phyloP scores from a whole-genome alignment of 2,797 vertebrate species.

The Periophthalmus magnuspinnatus region DNA sequence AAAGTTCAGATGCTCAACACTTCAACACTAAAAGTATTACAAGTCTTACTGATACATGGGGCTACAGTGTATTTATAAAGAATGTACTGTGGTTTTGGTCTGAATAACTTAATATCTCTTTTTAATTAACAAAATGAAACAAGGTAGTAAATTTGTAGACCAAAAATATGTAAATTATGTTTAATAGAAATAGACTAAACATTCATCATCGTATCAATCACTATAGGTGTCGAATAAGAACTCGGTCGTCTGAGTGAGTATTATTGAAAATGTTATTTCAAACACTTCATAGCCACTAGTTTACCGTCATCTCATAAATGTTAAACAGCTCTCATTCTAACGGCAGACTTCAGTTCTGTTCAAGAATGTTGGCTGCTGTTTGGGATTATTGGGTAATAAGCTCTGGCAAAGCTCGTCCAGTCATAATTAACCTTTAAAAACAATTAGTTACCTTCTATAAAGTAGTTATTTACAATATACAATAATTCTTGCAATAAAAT shows the following conservation, averaged over 20 bases:
- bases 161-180: neutral
- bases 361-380: constrained; percentile 5
- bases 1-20: too few relatives aligned
- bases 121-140: neutral
- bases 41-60: too few relatives aligned
- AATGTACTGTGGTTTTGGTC: neutral
- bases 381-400: constrained; percentile 1
- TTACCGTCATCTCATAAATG: neutral
- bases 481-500: neutral
- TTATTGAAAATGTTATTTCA: neutral
- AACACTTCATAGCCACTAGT: neutral
- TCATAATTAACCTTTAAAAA: neutral
- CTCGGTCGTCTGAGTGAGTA: constrained; percentile 5
- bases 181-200: neutral
- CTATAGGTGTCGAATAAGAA: constrained; percentile 9
- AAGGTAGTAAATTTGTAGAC: neutral
- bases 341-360: neutral
- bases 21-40: too few relatives aligned
- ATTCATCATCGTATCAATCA: neutral
- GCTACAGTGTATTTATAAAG: neutral
- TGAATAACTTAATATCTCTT: neutral
- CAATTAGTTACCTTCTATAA: neutral
- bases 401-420: constrained; percentile 4
- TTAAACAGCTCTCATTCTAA: neutral
- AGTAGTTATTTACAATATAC: neutral